Evolutionary conservation across 2,888 invertebrate genomes (phyloP).

Genomic region (Agriopis aurantiaria): DNA sequence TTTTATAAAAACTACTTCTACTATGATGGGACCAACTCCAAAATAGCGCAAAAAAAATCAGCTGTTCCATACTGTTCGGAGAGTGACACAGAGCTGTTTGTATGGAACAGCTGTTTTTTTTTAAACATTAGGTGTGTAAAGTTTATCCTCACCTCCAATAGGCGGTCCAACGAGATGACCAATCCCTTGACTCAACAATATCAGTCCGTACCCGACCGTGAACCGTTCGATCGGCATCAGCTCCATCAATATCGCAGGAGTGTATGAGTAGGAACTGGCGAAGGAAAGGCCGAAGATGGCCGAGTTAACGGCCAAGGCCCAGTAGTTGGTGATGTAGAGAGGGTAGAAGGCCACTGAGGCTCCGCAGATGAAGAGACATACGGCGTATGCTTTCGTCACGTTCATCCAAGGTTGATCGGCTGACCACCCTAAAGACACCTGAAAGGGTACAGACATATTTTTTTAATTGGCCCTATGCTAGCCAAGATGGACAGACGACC

Average conservation of each 20-base stretch:
- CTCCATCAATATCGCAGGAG: constrained; percentile 95
- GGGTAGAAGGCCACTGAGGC: constrained; percentile 87
- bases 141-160: constrained; percentile 89
- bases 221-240: constrained; percentile 96
- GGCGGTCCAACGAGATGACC: constrained; percentile 98
- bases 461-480: no score
- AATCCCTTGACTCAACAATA: constrained; percentile 95
- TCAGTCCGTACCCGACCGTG: constrained; percentile 96
- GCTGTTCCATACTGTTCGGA: no score
- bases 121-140: no score
- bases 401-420: constrained; percentile 95
- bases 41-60: no score
- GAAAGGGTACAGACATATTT: constrained; percentile 25
- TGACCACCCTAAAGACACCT: constrained; percentile 94
- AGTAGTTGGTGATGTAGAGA: constrained; percentile 80
- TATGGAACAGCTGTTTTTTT: no score
- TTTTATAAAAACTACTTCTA: no score
- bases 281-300: constrained; percentile 95
- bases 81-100: no score
- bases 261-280: constrained; percentile 96
- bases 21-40: no score
- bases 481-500: no score
- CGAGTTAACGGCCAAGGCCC: constrained; percentile 78
- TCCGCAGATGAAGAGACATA: constrained; percentile 90
- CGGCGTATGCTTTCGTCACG: constrained; percentile 93